Evolutionary conservation across 2,113 vertebrate species (phyloP), one percentile per base, ranked within the genome.

Genomic region (Sphyrna mokarran): DNA sequence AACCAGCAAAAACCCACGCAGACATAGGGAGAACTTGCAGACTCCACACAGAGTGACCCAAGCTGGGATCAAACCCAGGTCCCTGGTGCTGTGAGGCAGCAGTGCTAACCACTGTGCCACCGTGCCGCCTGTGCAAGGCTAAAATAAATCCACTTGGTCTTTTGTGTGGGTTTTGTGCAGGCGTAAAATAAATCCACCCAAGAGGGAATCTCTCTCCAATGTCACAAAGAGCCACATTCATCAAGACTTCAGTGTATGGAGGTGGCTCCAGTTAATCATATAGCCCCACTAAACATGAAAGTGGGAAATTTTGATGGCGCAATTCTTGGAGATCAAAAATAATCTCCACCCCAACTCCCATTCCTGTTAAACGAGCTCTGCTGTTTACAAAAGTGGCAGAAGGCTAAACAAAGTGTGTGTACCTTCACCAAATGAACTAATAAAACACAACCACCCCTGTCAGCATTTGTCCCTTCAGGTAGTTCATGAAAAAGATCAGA

Each of bases 401-500:
- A 69, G 63, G 9, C 33, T 69, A 69, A 68, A 37, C n/a, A 23
- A 95, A 66, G 93, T 95, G 37, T 95, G 68, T 72, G 70, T 69
- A 95, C 69, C 40, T 48, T 76, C 68, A 72, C 94, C 29, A 72
- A 68, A 54, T 37, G 43, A 70, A 72, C 94, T 33, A 48, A 72
- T 72, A 66, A 93, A 93, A 93, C 61, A 66, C 33, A 66, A 37
- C 89, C 89, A 66, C 61, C 89, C 66, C 68, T 48, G 94, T 95
- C 69, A 95, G 69, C 48, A 37, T 61, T 83, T 95, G 18, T 72
- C 37, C 68, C n/a, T 37, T 43, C 93, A 95, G 94, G 66, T 95
- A 40, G 48, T 80, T 72, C 48, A 70, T 23, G 80, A 95, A 95
- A 95, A 95, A 54, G 43, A 61, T 95, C n/a, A 95, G 80, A 93